Evolutionary conservation across 2,113 vertebrate genomes (phyloP), one percentile per base, ranked within the genome.

Genomic region (Leptocoma aspasia): DNA sequence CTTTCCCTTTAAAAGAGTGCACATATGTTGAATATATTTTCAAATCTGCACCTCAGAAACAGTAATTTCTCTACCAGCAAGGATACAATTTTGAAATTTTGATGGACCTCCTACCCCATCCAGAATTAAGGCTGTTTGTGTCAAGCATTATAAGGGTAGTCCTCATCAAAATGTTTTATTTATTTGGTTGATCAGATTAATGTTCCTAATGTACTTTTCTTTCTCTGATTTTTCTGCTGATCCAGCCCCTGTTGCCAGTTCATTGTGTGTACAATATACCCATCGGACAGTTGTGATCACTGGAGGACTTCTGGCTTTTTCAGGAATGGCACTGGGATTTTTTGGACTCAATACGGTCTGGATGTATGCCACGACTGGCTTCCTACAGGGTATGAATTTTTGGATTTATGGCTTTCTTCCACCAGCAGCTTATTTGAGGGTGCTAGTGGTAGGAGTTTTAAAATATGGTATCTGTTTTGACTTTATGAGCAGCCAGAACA

Each of bases 231-330:
- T 61, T 82, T 39, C 61, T 91, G 17, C 50, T 76, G 47, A 56
- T 82, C n/a, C 76, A 96, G 96, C 90, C 20, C 96, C 92, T 19
- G n/a, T 92, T 85, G 96, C 96, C 45, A 96, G 96, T 54, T 95
- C 90, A 5, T 45, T 96, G 3, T 95, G 92, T 57, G 88, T 80
- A 50, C 71, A 54, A 37, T 96, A 95, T 44, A 92, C 31, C 13
- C 95, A 94, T 42, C 85, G 79, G 50, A 73, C 75, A 11, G 90
- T 95, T 82, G 88, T 96, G 75, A 93, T 95, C 82, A 90, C 79
- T 35, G 95, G 94, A 88, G 92, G 94, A 72, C 71, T 96, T 57
- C 82, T 96, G 42, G 82, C 88, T 27, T 96, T 92, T 92, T 92
- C 88, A 72, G 96, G 96, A 90, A 96, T 96, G 95, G 92, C 82